Conservation (phyloP, 2,888 invertebrate species). For the Gerris lacustris region DNA sequence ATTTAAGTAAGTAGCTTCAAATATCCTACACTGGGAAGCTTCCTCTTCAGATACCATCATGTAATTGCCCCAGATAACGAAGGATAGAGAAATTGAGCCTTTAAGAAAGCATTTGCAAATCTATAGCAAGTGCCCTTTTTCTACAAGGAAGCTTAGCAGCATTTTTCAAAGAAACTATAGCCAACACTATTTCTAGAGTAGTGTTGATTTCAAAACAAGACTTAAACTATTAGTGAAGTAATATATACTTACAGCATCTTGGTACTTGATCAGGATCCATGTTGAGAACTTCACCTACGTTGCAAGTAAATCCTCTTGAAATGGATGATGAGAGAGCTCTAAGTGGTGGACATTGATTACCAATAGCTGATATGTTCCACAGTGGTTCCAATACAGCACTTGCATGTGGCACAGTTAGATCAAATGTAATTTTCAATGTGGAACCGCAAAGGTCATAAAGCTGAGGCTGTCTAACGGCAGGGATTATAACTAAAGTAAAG, state of each 20-base stretch:
- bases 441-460: conserved; percentile 91
- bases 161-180: too few relatives aligned
- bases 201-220: too few relatives aligned
- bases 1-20: too few relatives aligned
- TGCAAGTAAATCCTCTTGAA: conserved; percentile 82
- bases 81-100: too few relatives aligned
- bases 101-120: too few relatives aligned
- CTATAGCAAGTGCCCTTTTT: too few relatives aligned
- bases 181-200: too few relatives aligned
- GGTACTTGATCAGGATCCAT: conserved; percentile 86
- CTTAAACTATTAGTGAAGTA: too few relatives aligned
- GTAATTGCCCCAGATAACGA: too few relatives aligned
- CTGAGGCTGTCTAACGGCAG: conserved; percentile 78
- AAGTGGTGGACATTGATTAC: conserved; percentile 83
- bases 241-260: conserved; percentile 62
- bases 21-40: too few relatives aligned
- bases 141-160: too few relatives aligned
- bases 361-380: conserved; percentile 76
- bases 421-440: conserved; percentile 83
- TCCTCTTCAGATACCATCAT: too few relatives aligned
- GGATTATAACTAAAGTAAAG: conserved; percentile 74
- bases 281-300: conserved; percentile 83
- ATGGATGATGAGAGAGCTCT: conserved; percentile 74
- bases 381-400: conserved; percentile 80
- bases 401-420: conserved; percentile 82